A percentile compares a stretch with the other conserved stretches of the same genome.
Evolutionary conservation across 2,888 invertebrate genomes (phyloP).

Genomic region (Limnephilus rhombicus): DNA sequence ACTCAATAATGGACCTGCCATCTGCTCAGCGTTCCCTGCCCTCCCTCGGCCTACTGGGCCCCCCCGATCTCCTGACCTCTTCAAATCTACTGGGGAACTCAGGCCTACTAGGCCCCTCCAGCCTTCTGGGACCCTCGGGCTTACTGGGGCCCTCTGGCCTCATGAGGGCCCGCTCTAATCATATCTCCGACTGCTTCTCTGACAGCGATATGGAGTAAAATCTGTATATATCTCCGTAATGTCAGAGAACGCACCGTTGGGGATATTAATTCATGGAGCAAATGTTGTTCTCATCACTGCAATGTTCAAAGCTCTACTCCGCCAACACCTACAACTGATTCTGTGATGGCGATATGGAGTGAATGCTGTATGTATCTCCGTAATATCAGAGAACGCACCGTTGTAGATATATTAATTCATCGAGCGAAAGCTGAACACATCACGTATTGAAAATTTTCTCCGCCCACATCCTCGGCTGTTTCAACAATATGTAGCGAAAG

Average conservation of each 20-base stretch:
- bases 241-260: background rate
- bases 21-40: slow-evolving; percentile 54
- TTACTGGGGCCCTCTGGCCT: slow-evolving; percentile 61
- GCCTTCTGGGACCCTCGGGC: slow-evolving; percentile 57
- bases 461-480: slow-evolving; percentile 59
- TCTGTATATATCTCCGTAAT: background rate
- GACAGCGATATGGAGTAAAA: slow-evolving; percentile 63
- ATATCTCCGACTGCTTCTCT: slow-evolving; percentile 64
- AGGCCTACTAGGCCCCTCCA: slow-evolving; percentile 53
- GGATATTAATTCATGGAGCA: too few relatives aligned
- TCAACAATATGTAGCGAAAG: slow-evolving; percentile 62
- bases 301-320: slow-evolving; percentile 47
- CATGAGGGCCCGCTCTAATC: slow-evolving; percentile 53
- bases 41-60: slow-evolving; percentile 53
- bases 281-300: too few relatives aligned
- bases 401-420: too few relatives aligned
- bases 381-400: background rate
- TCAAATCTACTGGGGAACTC: slow-evolving; percentile 61
- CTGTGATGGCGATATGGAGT: background rate
- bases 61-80: slow-evolving; percentile 56
- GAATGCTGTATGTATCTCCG: background rate
- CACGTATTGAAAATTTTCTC: slow-evolving; percentile 46
- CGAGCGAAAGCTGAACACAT: too few relatives aligned
- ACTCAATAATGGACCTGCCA: slow-evolving; percentile 56
- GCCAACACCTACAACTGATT: slow-evolving; percentile 61